These are phyloP conservation scores for Drosophila anomalata DNA, from an alignment of 2,888 invertebrate genomes.

Conservation along the genomic window DNA sequence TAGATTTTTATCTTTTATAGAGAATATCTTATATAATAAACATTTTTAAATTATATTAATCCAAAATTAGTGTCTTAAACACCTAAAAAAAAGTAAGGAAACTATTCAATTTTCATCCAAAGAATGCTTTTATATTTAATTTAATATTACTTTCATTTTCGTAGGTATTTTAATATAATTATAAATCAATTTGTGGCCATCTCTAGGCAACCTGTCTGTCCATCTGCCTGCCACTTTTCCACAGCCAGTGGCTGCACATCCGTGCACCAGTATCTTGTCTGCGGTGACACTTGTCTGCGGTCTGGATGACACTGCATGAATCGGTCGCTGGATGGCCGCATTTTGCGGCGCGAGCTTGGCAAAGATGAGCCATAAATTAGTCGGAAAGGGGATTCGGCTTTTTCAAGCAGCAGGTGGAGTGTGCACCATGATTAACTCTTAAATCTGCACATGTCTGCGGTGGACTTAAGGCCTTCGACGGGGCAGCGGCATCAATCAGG, in stretches of 20 bases:
- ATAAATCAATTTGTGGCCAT: neutral
- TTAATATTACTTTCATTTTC: neutral
- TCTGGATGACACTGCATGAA: conserved; percentile 56
- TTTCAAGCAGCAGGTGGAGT: conserved; percentile 12
- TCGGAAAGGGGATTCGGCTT: neutral
- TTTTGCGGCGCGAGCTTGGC: conserved; percentile 54
- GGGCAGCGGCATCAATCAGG: conserved; percentile 12
- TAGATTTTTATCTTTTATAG: too few species aligned
- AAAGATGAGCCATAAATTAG: conserved; percentile 44
- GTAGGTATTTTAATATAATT: neutral
- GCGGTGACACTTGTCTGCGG: conserved; percentile 55
- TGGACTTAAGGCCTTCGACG: conserved; percentile 14
- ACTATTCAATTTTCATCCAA: neutral
- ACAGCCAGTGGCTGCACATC: neutral
- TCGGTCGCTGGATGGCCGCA: conserved; percentile 47
- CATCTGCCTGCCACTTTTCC: conserved; percentile 12
- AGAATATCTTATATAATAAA: too few species aligned
- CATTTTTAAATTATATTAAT: too few species aligned
- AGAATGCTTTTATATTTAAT: neutral
- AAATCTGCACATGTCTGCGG: conserved; percentile 24
- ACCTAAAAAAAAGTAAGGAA: too few species aligned
- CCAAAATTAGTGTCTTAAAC: too few species aligned
- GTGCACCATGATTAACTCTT: conserved; percentile 31
- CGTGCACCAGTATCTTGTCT: conserved; percentile 26
- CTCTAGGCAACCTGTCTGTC: conserved; percentile 1